Conservation (phyloP, 2,888 invertebrate genomes). For the Maniola hyperantus region DNA sequence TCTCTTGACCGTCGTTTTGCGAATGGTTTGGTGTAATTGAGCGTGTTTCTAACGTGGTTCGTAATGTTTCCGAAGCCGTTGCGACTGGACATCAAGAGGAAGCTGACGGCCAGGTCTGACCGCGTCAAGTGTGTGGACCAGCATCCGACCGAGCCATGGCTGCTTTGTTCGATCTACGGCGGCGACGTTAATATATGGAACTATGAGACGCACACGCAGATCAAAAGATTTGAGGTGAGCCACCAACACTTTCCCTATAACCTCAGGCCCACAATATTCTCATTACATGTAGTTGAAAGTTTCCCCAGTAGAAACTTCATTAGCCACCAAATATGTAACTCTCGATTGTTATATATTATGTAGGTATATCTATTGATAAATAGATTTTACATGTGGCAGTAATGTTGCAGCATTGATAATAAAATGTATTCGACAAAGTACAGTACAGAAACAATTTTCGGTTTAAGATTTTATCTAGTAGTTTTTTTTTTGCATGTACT, state of each 20-base stretch:
- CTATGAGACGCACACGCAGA: slow-evolving; percentile 95
- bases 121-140: slow-evolving; percentile 99
- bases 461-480: too few species aligned
- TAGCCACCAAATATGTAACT: too few species aligned
- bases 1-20: slow-evolving; percentile 45
- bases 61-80: slow-evolving; percentile 88
- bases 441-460: too few species aligned
- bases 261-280: neutral
- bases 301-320: neutral
- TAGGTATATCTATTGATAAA: too few species aligned
- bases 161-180: slow-evolving; percentile 98
- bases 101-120: slow-evolving; percentile 98
- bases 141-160: slow-evolving; percentile 99
- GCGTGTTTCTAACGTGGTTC: slow-evolving; percentile 40
- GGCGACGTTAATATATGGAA: slow-evolving; percentile 99
- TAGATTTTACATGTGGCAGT: too few species aligned
- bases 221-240: slow-evolving; percentile 90
- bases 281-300: neutral
- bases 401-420: too few species aligned
- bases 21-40: slow-evolving; percentile 32
- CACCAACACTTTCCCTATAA: neutral
- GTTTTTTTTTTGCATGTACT: too few species aligned
- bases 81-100: slow-evolving; percentile 98
- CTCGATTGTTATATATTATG: too few species aligned
- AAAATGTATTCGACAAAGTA: too few species aligned